Evolutionary conservation across 2,797 vertebrate species (phyloP).

Genomic region (Anolis apletophallus): DNA sequence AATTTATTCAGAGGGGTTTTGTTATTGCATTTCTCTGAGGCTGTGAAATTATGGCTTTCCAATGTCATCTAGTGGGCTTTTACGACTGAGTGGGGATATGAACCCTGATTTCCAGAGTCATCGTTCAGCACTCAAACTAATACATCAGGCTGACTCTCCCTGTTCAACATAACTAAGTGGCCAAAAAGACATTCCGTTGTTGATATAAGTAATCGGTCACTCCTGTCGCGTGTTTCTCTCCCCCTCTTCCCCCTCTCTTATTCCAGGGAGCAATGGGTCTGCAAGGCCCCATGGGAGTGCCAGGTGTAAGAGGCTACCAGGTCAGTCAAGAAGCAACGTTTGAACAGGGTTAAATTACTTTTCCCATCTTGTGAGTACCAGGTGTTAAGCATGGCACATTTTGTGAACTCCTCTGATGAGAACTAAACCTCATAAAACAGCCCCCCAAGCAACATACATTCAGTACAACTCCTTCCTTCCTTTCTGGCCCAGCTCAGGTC

Average conservation of each 20-base stretch:
- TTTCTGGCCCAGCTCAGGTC: too few species aligned
- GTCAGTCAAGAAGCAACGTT: slow-evolving; percentile 70
- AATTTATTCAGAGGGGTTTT: too few species aligned
- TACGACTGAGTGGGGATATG: too few species aligned
- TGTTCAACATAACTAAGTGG: neutral
- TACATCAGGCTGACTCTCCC: too few species aligned
- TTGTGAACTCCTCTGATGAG: neutral
- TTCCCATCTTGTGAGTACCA: neutral
- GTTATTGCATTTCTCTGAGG: too few species aligned
- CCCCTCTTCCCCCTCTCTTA: too few species aligned
- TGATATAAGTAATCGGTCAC: neutral
- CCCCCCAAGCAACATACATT: too few species aligned
- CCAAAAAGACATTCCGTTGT: too few species aligned
- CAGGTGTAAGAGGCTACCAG: slow-evolving; percentile 93
- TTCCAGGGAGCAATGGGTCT: slow-evolving; percentile 89
- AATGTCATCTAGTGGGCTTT: too few species aligned
- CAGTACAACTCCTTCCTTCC: neutral
- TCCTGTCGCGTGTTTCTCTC: neutral
- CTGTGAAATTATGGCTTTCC: too few species aligned
- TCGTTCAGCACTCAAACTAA: too few species aligned
- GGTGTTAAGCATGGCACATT: neutral
- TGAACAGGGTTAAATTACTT: accelerated
- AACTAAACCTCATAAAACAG: neutral
- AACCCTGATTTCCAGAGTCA: too few species aligned
- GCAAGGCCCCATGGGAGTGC: slow-evolving; percentile 83